phyloP scores from a whole-genome alignment of 2,113 vertebrate genomes.

The Atractosteus spatula region DNA sequence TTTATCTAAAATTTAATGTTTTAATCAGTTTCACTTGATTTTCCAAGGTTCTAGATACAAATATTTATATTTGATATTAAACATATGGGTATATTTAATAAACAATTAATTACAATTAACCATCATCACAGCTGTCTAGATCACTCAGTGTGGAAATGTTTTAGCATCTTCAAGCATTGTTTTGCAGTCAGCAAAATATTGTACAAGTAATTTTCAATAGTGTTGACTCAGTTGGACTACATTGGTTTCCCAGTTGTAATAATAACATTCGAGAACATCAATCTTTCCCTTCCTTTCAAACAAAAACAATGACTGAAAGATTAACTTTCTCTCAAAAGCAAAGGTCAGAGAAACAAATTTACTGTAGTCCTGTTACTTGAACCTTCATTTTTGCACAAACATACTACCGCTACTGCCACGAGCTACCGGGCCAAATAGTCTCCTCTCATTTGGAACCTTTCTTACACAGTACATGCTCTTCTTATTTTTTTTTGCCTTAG shows the following conservation, averaged over 20 bases:
- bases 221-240: slow-evolving; percentile 33
- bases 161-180: slow-evolving; percentile 27
- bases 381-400: no score
- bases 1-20: slow-evolving; percentile 30
- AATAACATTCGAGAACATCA: no score
- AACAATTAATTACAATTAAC: slow-evolving; percentile 45
- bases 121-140: slow-evolving; percentile 31
- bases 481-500: no score
- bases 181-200: slow-evolving; percentile 34
- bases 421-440: no score
- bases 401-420: no score
- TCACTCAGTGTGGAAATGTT: slow-evolving; percentile 17
- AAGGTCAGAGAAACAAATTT: no score
- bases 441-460: no score
- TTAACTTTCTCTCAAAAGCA: no score
- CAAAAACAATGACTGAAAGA: no score
- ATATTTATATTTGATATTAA: slow-evolving; percentile 48
- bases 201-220: slow-evolving; percentile 30
- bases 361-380: no score
- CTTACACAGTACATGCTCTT: no score
- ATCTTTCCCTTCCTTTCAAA: no score
- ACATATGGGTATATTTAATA: slow-evolving; percentile 61
- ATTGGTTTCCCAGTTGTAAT: slow-evolving; percentile 11
- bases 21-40: slow-evolving; percentile 61
- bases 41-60: slow-evolving; percentile 38